Base-by-base conservation (phyloP, 2,797 vertebrate genomes). In the Darevskia mixta region DNA sequence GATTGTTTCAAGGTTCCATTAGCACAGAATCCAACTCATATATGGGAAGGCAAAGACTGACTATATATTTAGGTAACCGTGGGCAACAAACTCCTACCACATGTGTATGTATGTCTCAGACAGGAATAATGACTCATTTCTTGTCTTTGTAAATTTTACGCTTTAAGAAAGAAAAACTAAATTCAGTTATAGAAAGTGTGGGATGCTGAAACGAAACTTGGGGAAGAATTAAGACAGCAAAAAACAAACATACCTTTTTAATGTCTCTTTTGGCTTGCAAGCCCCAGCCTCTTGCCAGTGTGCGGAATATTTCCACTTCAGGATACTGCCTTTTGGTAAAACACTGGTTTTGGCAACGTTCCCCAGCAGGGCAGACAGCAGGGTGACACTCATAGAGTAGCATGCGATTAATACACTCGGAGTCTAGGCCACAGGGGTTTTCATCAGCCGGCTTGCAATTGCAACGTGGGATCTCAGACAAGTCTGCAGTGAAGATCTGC, bases 351-450 rank as follows among this genome's bases (percentile, higher is more conserved):
- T 98, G 98, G 93, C 99, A 99, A 17, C 96, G 95, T 32, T 98
- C 98, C 0, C 98, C 98, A 0, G 98, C 98, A 0, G 98, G 98
- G 83, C 99, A 99, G 78, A 99, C 98, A 93, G 98, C 93, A 7
- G 98, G 98, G 89, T 99, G 98, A 94, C 99, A 99, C 89, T 99
- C 99, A 2, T 99, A 99, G 2, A 99, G 97, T 95, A 99, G 93
- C 99, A 99, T 99, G 88, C 99, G 98, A 94, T 99, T 99, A 96
- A 99, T 98, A 96, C 99, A 99, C 91, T 99, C 99, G 0, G 99
- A 99, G 94, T 99, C 99, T 88, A 98, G 97, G 32, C 99, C 98
- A 1, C 99, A 99, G 0, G 99, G 99, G 88, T 97, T 98, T 94
- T 99, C 98, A 6, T 99, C 99, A 0, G 98, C 94, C 3, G 97